phyloP scores from a whole-genome alignment of 2,888 invertebrate genomes.

The Drosophila nigritarsus region DNA sequence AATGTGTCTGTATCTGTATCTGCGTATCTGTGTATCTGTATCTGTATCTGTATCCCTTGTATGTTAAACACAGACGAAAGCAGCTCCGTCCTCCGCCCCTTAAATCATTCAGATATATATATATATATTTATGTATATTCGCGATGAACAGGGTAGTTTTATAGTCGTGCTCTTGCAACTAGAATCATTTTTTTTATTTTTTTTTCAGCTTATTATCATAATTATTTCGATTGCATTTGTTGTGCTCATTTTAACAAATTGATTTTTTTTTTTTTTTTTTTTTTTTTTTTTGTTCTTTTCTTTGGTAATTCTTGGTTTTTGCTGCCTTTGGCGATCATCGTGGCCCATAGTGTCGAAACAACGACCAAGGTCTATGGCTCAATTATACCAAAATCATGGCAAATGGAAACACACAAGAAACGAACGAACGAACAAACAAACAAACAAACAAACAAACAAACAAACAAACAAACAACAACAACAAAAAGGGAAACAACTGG shows the following conservation, averaged over 20 bases:
- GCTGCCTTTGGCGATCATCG: conserved; percentile 40
- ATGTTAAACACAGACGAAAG: no score
- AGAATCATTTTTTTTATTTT: conserved; percentile 1
- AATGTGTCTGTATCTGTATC: conserved; percentile 4
- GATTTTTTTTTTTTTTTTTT: conserved; percentile 20
- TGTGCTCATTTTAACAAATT: conserved; percentile 55
- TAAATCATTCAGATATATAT: not conserved
- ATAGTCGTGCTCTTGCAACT: not conserved
- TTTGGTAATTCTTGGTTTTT: conserved; percentile 30
- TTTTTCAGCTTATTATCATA: conserved; percentile 41
- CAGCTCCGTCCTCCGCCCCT: not conserved
- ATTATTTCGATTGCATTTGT: conserved; percentile 58
- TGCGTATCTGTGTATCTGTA: conserved; percentile 10
- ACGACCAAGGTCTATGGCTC: conserved; percentile 53
- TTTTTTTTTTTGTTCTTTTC: conserved; percentile 10
- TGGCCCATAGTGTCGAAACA: conserved; percentile 45
- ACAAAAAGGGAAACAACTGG: not conserved
- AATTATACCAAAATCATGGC: conserved; percentile 53
- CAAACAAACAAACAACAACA: not conserved
- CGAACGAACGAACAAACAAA: not conserved
- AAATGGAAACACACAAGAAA: conserved; percentile 11
- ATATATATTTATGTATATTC: not conserved
- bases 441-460: not conserved
- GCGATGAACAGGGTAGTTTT: not conserved
- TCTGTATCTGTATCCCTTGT: not conserved